Percentiles rank a stretch among this genome's conserved stretches.
Evolutionary conservation across 2,113 vertebrate species (phyloP).

Genomic region (Strix aluco): DNA sequence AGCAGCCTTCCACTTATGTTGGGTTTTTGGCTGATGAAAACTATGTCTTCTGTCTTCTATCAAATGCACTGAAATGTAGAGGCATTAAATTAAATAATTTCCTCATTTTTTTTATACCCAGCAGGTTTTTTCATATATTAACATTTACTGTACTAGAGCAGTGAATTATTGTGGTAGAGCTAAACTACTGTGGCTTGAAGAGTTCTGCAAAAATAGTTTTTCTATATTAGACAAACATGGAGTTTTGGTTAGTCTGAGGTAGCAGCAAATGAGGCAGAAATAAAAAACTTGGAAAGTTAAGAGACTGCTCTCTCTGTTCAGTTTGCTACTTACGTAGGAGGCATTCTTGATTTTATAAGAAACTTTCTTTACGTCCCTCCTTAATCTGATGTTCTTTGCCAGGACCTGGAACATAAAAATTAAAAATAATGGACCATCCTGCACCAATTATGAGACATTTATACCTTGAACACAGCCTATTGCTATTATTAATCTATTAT

Average conservation of each 20-base stretch:
- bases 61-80: not conserved
- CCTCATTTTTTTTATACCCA: not conserved
- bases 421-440: not conserved
- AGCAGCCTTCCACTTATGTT: not conserved
- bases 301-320: not conserved
- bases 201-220: constrained; percentile 7
- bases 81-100: constrained; percentile 16
- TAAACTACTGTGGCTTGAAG: constrained; percentile 48
- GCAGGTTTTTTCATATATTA: not conserved
- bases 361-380: not conserved
- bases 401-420: not conserved
- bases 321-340: not conserved
- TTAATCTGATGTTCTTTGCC: not conserved
- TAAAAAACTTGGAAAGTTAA: constrained; percentile 1
- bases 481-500: not conserved
- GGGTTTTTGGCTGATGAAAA: not conserved
- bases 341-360: not conserved
- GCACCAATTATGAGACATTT: not conserved
- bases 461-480: not conserved
- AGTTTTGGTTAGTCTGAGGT: constrained; percentile 45
- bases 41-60: not conserved
- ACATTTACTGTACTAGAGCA: not conserved
- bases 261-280: constrained; percentile 59
- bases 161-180: constrained; percentile 22
- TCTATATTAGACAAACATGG: constrained; percentile 38